Conservation (phyloP, 2,888 invertebrate genomes). For the Geophilus truncorum region DNA sequence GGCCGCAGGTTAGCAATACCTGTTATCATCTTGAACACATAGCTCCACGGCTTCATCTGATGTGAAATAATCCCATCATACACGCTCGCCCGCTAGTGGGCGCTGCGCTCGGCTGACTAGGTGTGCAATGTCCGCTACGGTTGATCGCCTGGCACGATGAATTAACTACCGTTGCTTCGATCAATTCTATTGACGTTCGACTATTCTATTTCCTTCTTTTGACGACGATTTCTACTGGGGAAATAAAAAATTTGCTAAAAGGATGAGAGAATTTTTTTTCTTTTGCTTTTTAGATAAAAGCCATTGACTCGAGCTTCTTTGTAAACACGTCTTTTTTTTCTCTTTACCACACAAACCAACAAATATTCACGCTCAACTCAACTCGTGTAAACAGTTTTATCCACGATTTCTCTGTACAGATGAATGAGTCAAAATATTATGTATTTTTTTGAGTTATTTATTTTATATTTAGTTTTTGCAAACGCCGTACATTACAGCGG, state of each 20-base stretch:
- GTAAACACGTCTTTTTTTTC: neutral
- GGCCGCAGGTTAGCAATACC: neutral
- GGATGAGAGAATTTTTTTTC: neutral
- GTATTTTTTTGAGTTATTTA: neutral
- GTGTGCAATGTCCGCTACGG: neutral
- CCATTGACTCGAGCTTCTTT: neutral
- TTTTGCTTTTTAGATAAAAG: neutral
- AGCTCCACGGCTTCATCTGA: neutral
- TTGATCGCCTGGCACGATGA: neutral
- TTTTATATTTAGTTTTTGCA: too few relatives aligned
- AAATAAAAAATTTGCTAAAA: neutral
- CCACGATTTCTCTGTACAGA: neutral
- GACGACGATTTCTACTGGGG: neutral
- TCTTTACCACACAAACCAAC: neutral
- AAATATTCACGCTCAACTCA: conserved; percentile 12
- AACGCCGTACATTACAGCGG: too few relatives aligned
- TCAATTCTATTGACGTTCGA: neutral
- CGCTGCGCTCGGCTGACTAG: conserved; percentile 6
- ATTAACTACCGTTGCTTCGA: neutral
- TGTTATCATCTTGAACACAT: neutral
- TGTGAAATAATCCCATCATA: conserved; percentile 20
- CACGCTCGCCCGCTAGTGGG: conserved; percentile 3
- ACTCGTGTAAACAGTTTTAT: conserved; percentile 7
- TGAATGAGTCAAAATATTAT: neutral
- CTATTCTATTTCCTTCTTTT: neutral